These are phyloP conservation scores for Pogonocherus hispidulus DNA, from an alignment of 2,888 invertebrate genomes.

Conservation along the genomic window DNA sequence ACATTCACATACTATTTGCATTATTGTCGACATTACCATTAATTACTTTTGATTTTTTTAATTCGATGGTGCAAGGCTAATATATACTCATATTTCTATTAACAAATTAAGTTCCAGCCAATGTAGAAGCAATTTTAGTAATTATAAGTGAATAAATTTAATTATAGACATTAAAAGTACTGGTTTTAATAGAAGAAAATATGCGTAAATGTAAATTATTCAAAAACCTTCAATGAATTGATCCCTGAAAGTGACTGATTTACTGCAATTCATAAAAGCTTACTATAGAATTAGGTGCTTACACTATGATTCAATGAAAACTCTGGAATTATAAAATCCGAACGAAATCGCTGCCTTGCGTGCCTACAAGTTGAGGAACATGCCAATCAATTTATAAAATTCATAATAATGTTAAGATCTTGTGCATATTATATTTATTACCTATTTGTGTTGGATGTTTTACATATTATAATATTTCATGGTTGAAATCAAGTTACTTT, in stretches of 20 bases:
- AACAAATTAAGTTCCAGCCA: no score
- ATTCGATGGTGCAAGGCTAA: no score
- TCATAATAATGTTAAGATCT: slow-evolving; percentile 35
- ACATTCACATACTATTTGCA: no score
- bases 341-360: slow-evolving; percentile 39
- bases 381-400: slow-evolving; percentile 43
- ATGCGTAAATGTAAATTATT: slow-evolving; percentile 3
- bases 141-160: no score
- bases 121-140: no score
- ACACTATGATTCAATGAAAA: slow-evolving; percentile 30
- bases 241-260: slow-evolving; percentile 7
- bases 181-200: not conserved
- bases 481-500: not conserved
- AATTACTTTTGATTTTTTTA: no score
- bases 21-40: no score
- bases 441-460: not conserved
- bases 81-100: no score
- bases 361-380: slow-evolving; percentile 35
- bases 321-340: slow-evolving; percentile 31
- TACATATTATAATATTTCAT: not conserved
- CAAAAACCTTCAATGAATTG: slow-evolving; percentile 3
- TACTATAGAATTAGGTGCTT: slow-evolving; percentile 17
- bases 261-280: not conserved
- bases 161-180: no score
- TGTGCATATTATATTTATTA: not conserved